Evolutionary conservation across 2,888 invertebrate species (phyloP), one percentile per base, ranked within the genome.

Genomic region (Lacanobia wlatinum): DNA sequence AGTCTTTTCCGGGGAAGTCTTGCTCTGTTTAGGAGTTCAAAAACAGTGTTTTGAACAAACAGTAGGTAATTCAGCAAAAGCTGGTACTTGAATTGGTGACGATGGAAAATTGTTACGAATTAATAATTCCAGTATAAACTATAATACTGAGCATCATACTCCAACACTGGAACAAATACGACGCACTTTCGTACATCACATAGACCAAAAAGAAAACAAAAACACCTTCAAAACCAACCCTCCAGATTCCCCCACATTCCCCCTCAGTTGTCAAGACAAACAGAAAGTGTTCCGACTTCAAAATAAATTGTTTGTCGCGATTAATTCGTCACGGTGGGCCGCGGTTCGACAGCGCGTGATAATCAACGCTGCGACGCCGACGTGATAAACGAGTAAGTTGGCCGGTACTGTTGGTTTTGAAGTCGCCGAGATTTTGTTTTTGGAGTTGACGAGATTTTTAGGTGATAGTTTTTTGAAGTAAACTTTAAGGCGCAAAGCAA

Each of bases 231-330:
- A 70, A 61, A 60, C 8, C 48, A 43, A 16, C 28, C 23, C 46
- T 58, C 43, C 34, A 46, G 12, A 46, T 23, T n/a, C 28, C 28
- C 8, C 43, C 10, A 10, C 23, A 6, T 21, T 9, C 50, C 58
- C 28, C 61, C 40, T 3, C 59, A 72, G 62, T 40, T 52, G 52
- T 43, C 43, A 83, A 83, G 64, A 83, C 70, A 77, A 76, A 83
- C 63, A 65, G 48, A 72, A 70, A 80, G 60, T 76, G 69, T 70
- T 64, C 28, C 64, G 64, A 63, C 63, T 72, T 66, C 56, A 59
- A 78, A 83, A 84, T 77, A 78, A 82, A 81, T 74, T 81, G 84
- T 82, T 74, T 84, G 74, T 60, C 55, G 53, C 68, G 78, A 84
- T 84, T 83, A 78, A 84, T 84, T 67, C 78, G 82, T 82, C 75